Conservation (phyloP, 2,888 invertebrate species). For the Theretra japonica region DNA sequence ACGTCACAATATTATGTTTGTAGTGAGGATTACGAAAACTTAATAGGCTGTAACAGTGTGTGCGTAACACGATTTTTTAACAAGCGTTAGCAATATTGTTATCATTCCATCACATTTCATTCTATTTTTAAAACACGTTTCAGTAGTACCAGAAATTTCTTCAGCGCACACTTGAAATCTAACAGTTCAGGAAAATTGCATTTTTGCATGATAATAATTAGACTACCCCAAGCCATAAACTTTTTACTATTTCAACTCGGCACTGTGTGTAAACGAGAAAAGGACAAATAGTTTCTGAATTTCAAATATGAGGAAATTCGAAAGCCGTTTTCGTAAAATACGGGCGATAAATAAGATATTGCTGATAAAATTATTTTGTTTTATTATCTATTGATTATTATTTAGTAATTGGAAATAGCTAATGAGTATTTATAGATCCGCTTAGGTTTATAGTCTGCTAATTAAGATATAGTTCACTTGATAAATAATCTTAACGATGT, state of each 20-base stretch:
- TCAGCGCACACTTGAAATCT: too few species aligned
- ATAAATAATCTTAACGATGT: slow-evolving; percentile 16
- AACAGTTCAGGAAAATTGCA: too few species aligned
- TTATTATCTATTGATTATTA: background rate
- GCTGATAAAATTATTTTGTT: background rate
- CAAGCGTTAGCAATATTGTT: slow-evolving; percentile 12
- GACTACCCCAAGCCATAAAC: too few species aligned
- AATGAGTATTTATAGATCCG: background rate
- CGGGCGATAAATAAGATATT: background rate
- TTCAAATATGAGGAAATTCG: too few species aligned
- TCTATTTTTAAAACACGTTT: slow-evolving; percentile 14
- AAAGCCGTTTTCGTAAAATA: background rate
- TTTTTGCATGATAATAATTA: too few species aligned
- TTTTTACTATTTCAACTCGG: too few species aligned
- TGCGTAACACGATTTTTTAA: slow-evolving; percentile 11
- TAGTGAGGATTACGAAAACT: slow-evolving; percentile 52
- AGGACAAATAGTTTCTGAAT: too few species aligned
- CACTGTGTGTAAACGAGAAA: too few species aligned
- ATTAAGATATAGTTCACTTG: slow-evolving; percentile 5
- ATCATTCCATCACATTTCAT: background rate
- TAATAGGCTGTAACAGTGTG: slow-evolving; percentile 55
- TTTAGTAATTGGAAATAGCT: background rate
- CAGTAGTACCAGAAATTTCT: background rate
- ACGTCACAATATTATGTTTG: slow-evolving; percentile 47
- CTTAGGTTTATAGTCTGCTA: background rate